Percentiles rank a stretch among this genome's conserved stretches.
Conservation (phyloP, 2,888 invertebrate species). For the Ligdia adustata region DNA sequence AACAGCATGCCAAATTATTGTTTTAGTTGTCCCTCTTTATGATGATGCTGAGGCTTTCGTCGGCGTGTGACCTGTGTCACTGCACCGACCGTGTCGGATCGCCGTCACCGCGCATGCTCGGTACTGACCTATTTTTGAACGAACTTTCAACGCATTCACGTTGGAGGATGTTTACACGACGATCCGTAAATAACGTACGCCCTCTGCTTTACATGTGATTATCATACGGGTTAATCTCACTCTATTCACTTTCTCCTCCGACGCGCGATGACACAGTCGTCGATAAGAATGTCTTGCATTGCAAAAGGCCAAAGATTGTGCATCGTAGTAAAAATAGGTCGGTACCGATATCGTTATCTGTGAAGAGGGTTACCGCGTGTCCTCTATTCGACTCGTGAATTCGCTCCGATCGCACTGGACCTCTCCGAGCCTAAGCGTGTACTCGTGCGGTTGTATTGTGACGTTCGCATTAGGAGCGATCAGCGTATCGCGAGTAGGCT, state of each 20-base stretch:
- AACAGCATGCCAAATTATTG: conserved; percentile 83
- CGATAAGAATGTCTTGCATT: conserved; percentile 7
- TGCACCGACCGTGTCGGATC: conserved; percentile 80
- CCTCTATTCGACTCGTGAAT: conserved; percentile 68
- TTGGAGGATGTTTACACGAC: conserved; percentile 18
- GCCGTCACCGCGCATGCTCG: conserved; percentile 73
- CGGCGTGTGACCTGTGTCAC: conserved; percentile 79
- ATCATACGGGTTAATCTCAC: conserved; percentile 8
- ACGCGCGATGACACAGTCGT: conserved; percentile 1
- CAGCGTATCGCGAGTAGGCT: conserved; percentile 52
- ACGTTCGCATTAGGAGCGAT: conserved; percentile 54
- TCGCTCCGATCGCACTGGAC: conserved; percentile 82
- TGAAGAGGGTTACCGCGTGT: conserved; percentile 69
- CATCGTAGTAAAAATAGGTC: conserved; percentile 57
- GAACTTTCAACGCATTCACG: conserved; percentile 30
- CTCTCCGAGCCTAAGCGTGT: conserved; percentile 72
- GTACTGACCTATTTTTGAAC: conserved; percentile 76
- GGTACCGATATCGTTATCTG: conserved; percentile 65
- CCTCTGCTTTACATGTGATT: conserved; percentile 8
- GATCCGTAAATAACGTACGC: conserved; percentile 18
- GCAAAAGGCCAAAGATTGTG: conserved; percentile 11
- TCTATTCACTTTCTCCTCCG: conserved; percentile 5
- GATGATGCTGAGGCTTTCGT: conserved; percentile 84
- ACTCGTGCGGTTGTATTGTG: conserved; percentile 55
- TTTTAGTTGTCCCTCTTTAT: conserved; percentile 74